Percentiles rank a stretch among this genome's conserved stretches.
Evolutionary conservation across 2,888 invertebrate genomes (phyloP).

Genomic region (Syritta pipiens): DNA sequence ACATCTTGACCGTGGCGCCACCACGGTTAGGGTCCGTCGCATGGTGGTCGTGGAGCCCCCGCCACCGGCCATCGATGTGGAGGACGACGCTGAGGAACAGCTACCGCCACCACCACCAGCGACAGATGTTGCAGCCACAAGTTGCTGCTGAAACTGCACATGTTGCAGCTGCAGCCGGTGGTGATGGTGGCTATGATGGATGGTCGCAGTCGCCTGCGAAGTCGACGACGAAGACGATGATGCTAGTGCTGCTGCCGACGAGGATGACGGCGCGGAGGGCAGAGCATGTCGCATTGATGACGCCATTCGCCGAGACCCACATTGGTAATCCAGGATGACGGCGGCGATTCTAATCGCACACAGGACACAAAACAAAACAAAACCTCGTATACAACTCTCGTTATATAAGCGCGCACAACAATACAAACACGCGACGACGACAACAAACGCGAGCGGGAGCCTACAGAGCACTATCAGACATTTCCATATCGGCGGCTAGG

Average conservation of each 20-base stretch:
- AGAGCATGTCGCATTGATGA: conserved; percentile 62
- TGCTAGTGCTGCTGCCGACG: conserved; percentile 73
- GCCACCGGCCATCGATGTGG: conserved; percentile 73
- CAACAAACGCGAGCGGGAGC: conserved; percentile 16
- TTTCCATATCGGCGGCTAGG: conserved; percentile 61
- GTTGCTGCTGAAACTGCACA: conserved; percentile 67
- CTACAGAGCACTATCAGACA: conserved; percentile 57
- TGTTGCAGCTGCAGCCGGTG: conserved; percentile 67
- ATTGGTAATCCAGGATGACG: conserved; percentile 65
- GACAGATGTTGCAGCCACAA: conserved; percentile 76
- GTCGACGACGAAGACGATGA: conserved; percentile 22
- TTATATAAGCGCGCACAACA: conserved; percentile 50
- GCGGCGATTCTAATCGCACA: neutral
- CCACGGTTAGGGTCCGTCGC: conserved; percentile 48
- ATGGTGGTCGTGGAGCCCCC: conserved; percentile 70
- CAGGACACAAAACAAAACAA: neutral
- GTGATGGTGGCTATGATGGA: conserved; percentile 68
- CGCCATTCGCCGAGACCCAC: conserved; percentile 61
- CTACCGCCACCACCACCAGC: conserved; percentile 80
- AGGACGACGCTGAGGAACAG: conserved; percentile 78
- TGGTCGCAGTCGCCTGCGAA: conserved; percentile 64
- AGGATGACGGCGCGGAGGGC: conserved; percentile 64
- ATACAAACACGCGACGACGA: neutral
- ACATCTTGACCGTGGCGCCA: conserved; percentile 81
- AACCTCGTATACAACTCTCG: conserved; percentile 16